Evolutionary conservation across 2,797 vertebrate species (phyloP).

Genomic region (Lepus townsendii): DNA sequence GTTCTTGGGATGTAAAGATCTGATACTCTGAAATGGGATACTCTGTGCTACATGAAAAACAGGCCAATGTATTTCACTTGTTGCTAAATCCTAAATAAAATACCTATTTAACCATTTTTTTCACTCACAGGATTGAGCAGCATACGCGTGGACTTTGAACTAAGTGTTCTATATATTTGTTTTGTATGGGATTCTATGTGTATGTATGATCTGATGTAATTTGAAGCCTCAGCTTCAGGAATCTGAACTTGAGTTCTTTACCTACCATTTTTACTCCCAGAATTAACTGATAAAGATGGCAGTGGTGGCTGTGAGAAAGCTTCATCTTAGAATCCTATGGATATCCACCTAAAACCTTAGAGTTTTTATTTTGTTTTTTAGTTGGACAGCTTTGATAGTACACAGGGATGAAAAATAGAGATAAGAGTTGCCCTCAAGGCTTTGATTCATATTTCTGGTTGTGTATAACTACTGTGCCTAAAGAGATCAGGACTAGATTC

Average conservation of each 20-base stretch:
- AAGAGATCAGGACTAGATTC: neutral
- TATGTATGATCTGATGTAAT: neutral
- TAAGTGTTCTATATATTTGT: neutral
- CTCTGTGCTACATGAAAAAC: neutral
- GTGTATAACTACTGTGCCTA: neutral
- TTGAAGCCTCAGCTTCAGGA: slow-evolving; percentile 28
- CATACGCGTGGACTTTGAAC: neutral
- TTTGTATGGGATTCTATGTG: neutral
- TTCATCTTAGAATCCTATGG: neutral
- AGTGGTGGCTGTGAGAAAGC: neutral
- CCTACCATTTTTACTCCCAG: neutral
- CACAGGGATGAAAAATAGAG: neutral
- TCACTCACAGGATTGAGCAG: neutral
- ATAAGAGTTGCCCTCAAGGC: neutral
- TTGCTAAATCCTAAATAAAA: slow-evolving; percentile 29
- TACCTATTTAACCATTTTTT: neutral
- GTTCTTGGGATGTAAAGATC: neutral
- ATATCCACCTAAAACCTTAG: neutral
- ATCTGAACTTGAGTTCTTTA: slow-evolving; percentile 18
- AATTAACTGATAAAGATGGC: neutral
- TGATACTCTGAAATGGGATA: neutral
- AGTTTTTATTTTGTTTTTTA: neutral
- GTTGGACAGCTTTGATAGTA: neutral
- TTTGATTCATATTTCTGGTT: neutral
- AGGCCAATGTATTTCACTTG: neutral